Conservation (phyloP, 2,113 vertebrate species). For the Xerus inauris region DNA sequence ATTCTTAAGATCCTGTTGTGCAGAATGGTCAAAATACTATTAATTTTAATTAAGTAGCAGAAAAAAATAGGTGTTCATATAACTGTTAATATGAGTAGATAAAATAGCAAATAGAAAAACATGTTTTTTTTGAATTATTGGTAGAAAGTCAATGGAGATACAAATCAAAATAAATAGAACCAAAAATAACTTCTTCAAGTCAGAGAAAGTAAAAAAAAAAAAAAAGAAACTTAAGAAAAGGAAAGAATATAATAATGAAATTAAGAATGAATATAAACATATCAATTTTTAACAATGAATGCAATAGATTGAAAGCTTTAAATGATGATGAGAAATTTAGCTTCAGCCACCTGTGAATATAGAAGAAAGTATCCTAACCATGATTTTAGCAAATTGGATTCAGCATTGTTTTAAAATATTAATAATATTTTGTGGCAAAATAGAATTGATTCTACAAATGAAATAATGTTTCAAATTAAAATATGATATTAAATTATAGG, state of each 20-base stretch:
- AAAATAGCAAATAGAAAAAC: background rate
- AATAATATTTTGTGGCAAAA: background rate
- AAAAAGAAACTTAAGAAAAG: background rate
- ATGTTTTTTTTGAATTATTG: background rate
- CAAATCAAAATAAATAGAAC: conserved; percentile 30
- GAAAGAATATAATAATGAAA: background rate
- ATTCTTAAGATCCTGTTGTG: background rate
- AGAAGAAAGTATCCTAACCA: background rate
- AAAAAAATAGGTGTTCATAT: background rate
- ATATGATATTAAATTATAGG: background rate
- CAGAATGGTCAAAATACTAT: background rate
- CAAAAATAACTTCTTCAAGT: background rate
- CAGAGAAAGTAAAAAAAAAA: background rate
- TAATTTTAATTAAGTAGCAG: conserved; percentile 15
- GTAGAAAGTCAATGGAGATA: background rate
- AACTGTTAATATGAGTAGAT: background rate
- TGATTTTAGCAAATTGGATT: background rate
- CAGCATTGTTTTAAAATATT: background rate
- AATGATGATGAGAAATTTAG: background rate
- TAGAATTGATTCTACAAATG: background rate
- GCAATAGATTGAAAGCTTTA: conserved; percentile 13
- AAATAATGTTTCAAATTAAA: conserved; percentile 17
- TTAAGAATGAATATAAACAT: background rate
- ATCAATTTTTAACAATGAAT: background rate
- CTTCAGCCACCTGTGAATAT: background rate